Base-by-base conservation (phyloP, 64 coral and sea anemone species). In the Montipora capricornis region DNA sequence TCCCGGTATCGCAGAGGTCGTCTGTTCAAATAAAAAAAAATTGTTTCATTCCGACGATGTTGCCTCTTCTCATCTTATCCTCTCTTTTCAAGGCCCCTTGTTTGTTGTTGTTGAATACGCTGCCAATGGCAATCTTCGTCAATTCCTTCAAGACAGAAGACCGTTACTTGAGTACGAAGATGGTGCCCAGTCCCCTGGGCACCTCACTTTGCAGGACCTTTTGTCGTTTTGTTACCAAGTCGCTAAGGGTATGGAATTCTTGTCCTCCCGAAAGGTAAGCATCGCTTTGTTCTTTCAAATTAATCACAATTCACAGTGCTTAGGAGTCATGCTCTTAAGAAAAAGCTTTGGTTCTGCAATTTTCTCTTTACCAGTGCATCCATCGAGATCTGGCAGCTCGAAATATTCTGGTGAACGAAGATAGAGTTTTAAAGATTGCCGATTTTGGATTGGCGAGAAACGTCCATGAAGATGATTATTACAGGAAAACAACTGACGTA, bases 401-500 rank as follows among this genome's bases (percentile, higher is more conserved):
- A 8, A 98, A 98, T 83, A 91, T 98, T 75, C 77, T 98, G 19
- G 94, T 98, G 8, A 91, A 91, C 44, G 87, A 98, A 57, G 94
- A 95, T n/a, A 81, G 87, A 55, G 89, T 98, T 16, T 44, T 98
- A 70, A 98, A 98, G 62, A 95, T 98, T 20, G 97, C 97, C 7
- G 97, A 98, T 79, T 98, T 98, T 94, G 97, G 97, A 44, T 77
- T 98, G 20, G 97, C 97, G 24, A 89, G 97, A 69, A 95, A 98
- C 73, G 87, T 98, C 2, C 97, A 94, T 52, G 79, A 98, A 49
- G 82, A 95, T 66, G 97, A 98, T 60, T 98, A 98, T 79, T 98
- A 98, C 91, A 90, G 97, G 44, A 98, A 98, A 94, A 98, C 97
- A 24, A 98, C 97, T 61, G 97, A 98, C 26, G 97, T 98, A 93